Evolutionary conservation across 2,113 vertebrate species (phyloP).

Genomic region (Hippopotamus amphibius): DNA sequence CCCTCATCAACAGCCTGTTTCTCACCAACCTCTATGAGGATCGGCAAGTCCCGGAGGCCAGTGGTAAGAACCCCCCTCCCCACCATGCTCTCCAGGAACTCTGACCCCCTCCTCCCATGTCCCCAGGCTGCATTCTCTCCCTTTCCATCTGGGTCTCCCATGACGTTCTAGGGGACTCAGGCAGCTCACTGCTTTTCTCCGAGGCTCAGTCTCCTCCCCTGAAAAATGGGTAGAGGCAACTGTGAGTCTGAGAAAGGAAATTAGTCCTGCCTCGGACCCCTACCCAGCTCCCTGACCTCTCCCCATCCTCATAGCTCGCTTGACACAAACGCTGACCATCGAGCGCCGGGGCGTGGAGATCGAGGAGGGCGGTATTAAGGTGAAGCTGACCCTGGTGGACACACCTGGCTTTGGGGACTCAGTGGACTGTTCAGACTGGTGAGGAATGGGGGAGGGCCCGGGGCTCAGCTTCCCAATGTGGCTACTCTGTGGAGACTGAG

Average conservation of each 20-base stretch:
- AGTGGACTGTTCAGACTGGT: constrained; percentile 85
- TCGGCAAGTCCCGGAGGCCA: constrained; percentile 76
- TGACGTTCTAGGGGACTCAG: neutral
- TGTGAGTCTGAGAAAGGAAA: constrained; percentile 6
- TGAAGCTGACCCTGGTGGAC: constrained; percentile 85
- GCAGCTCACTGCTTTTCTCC: neutral
- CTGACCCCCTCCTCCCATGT: neutral
- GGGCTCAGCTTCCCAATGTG: neutral
- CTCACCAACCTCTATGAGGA: constrained; percentile 85
- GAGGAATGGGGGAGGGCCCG: constrained; percentile 67
- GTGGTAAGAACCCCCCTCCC: constrained; percentile 70
- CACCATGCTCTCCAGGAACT: neutral
- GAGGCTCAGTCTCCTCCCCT: neutral
- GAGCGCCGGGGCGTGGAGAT: constrained; percentile 82
- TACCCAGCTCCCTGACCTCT: neutral
- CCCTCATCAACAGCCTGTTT: constrained; percentile 86
- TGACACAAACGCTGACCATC: constrained; percentile 78
- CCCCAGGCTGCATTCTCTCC: neutral
- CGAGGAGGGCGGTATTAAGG: constrained; percentile 82
- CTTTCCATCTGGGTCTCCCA: neutral
- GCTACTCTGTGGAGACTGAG: neutral
- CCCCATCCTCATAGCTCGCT: constrained; percentile 52
- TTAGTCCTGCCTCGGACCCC: neutral
- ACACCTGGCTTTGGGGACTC: constrained; percentile 86
- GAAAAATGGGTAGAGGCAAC: neutral